phyloP scores from a whole-genome alignment of 2,888 invertebrate species.

The Sturmia bella region DNA sequence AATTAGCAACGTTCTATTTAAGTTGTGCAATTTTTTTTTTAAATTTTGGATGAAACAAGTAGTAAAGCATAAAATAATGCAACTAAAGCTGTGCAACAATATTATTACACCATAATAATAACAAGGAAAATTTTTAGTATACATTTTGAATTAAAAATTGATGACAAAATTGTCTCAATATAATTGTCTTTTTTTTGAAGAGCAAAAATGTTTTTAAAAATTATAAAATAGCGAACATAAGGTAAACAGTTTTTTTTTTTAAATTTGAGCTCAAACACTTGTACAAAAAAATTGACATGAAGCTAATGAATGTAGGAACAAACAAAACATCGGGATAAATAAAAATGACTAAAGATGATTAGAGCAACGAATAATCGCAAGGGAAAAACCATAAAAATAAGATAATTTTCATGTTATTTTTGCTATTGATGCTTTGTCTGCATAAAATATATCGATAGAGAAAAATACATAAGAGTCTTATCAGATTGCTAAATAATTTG shows the following conservation, averaged over 20 bases:
- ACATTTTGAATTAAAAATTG: conserved; percentile 26
- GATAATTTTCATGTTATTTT: background rate
- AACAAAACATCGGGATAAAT: background rate
- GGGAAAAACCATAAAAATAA: background rate
- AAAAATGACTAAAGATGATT: no score
- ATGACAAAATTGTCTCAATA: conserved; percentile 31
- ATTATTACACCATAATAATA: conserved; percentile 45
- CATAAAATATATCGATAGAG: no score
- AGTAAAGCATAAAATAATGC: conserved; percentile 33
- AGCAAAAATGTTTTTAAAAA: conserved; percentile 45
- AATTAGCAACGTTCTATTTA: conserved; percentile 48
- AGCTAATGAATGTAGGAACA: background rate
- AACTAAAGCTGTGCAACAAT: conserved; percentile 51
- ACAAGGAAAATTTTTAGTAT: conserved; percentile 1
- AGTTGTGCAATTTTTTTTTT: conserved; percentile 21
- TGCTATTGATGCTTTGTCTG: no score
- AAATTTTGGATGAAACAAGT: conserved; percentile 46
- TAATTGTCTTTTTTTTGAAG: conserved; percentile 30
- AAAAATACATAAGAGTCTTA: no score
- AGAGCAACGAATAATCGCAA: no score
- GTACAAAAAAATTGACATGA: conserved; percentile 21
- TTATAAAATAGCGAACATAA: conserved; percentile 37
- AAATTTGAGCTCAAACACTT: background rate
- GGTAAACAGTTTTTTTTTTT: conserved; percentile 52
- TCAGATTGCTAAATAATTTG: no score